These are phyloP conservation scores for Chionodraco myersi DNA, from an alignment of 2,113 vertebrate genomes.

Conservation along the genomic window DNA sequence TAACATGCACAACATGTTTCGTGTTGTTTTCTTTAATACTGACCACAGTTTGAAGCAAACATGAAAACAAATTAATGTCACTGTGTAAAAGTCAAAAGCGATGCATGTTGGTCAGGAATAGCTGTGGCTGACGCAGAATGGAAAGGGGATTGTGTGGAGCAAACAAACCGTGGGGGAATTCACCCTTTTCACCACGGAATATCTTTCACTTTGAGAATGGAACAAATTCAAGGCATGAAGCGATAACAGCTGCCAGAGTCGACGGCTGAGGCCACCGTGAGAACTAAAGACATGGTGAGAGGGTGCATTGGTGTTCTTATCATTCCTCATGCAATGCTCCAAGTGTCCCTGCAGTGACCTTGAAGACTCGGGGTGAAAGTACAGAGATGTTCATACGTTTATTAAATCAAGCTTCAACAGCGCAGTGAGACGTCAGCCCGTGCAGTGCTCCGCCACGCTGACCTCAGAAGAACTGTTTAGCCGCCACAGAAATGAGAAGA, in stretches of 20 bases:
- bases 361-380: conserved; percentile 33
- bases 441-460: background rate
- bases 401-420: no score
- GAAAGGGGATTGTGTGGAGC: conserved; percentile 1
- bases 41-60: conserved; percentile 21
- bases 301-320: background rate
- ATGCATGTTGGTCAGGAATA: background rate
- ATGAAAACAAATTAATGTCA: conserved; percentile 29
- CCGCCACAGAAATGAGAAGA: background rate
- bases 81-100: conserved; percentile 8
- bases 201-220: conserved; percentile 21
- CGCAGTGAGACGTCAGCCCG: no score
- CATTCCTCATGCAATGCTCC: background rate
- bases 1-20: background rate
- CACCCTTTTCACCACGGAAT: conserved; percentile 23
- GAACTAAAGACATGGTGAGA: background rate
- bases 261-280: background rate
- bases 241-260: conserved; percentile 24
- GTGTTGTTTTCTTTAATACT: background rate
- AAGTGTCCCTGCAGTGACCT: background rate
- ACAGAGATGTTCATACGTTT: background rate
- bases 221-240: conserved; percentile 27
- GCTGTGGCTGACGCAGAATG: background rate
- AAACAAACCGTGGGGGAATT: conserved; percentile 28
- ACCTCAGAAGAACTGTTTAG: background rate